Percentiles rank a stretch among this genome's conserved stretches.
phyloP scores from a whole-genome alignment of 2,797 vertebrate species.

The Choloepus didactylus region DNA sequence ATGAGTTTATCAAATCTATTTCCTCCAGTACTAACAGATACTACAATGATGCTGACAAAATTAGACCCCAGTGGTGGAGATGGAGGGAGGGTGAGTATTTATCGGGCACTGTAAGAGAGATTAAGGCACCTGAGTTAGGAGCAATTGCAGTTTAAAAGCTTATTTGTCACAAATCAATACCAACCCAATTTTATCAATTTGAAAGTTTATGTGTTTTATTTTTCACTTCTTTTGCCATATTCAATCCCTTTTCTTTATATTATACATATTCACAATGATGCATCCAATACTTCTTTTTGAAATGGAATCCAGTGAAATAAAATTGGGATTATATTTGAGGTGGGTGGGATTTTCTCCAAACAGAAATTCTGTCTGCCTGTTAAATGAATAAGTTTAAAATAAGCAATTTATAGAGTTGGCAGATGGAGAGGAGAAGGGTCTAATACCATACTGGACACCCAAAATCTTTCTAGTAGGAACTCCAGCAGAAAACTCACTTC shows the following conservation, averaged over 20 bases:
- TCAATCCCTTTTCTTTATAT: background rate
- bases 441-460: background rate
- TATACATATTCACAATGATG: background rate
- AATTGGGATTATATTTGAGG: background rate
- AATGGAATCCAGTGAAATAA: background rate
- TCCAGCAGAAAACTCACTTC: background rate
- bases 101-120: background rate
- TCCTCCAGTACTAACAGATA: background rate
- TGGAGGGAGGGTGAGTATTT: background rate
- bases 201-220: slow-evolving; percentile 12
- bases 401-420: slow-evolving; percentile 31
- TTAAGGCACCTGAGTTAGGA: background rate
- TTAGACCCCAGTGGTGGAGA: background rate
- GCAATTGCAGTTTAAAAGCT: background rate
- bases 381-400: slow-evolving; percentile 53
- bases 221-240: background rate
- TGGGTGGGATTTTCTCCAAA: background rate
- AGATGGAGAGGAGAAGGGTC: background rate
- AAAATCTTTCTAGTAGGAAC: slow-evolving; percentile 17
- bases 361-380: slow-evolving; percentile 8
- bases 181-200: background rate
- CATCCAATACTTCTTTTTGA: background rate
- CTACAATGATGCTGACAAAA: background rate
- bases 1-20: background rate
- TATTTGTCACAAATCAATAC: background rate